Base-by-base conservation (phyloP, 2,113 vertebrate species). In the Tychaedon coryphoeus region DNA sequence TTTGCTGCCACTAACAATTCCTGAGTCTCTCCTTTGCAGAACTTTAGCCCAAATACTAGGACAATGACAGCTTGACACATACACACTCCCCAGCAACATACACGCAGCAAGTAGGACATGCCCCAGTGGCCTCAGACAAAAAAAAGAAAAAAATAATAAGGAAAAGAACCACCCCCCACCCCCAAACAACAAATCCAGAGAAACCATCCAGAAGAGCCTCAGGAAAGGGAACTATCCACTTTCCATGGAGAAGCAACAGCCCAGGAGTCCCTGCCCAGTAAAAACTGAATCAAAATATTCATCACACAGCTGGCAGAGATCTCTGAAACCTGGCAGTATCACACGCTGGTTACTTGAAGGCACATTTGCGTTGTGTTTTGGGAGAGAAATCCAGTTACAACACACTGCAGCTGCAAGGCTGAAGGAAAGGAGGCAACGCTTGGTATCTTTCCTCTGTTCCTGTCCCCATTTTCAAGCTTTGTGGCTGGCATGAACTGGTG, bases 281-380 rank as follows among this genome's bases (percentile, higher is more conserved):
- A 47, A 72, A 94, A 93, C 24, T 9, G 25, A 93, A 86, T 73
- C 56, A 57, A 88, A 94, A 87, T 62, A 93, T 56, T 62, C 34
- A 64, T 90, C 66, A 90, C 64, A 82, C 43, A 82, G 84, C 84
- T 91, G 89, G 89, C 72, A 24, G 88, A 95, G 75, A 78, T 92
- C 92, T 94, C 86, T 92, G 90, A 96, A 96, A 95, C 69, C 81
- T 95, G 94, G 95, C 94, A 92, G 88, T 94, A 91, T 97, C 88
- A 72, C 70, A 76, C 0, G 8, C 43, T 75, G 91, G 92, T 95
- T 93, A 90, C 57, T 86, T 64, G 62, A 86, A 97, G 97, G 97
- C 97, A 97, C 95, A 69, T 97, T 93, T 94, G 91, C 75, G 92
- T 94, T 95, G 85, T 93, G 82, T 91, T 91, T 86, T 74, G 80